These are phyloP conservation scores for Microplitis demolitor DNA, from an alignment of 1,140 invertebrate species.

Conservation along the genomic window DNA sequence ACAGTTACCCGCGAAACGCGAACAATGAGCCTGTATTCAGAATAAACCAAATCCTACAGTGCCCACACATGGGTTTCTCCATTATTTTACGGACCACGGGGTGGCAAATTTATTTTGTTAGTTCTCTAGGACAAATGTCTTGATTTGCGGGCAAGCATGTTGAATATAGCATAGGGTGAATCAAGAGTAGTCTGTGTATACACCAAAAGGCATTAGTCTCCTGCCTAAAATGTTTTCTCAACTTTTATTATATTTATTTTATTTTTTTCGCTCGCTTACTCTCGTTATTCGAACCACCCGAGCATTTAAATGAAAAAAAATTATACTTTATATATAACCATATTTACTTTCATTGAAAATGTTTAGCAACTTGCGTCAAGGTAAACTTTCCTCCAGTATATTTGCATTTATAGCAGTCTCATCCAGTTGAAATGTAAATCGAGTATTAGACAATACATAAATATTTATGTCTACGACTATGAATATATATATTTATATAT, in stretches of 20 bases:
- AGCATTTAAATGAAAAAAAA: background rate
- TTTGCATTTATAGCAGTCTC: too few species aligned
- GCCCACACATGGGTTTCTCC: background rate
- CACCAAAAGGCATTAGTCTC: slow-evolving; percentile 46
- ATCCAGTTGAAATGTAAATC: too few species aligned
- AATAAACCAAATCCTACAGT: too few species aligned
- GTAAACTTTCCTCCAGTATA: too few species aligned
- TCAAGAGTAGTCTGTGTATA: slow-evolving; percentile 41
- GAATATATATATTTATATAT: background rate
- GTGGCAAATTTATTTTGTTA: slow-evolving; percentile 47
- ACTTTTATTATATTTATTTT: slow-evolving; percentile 33
- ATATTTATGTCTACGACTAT: too few species aligned
- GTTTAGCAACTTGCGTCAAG: background rate
- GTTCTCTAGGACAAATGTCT: slow-evolving; percentile 49
- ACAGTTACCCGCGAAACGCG: too few species aligned
- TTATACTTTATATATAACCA: too few species aligned
- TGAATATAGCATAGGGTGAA: slow-evolving; percentile 28
- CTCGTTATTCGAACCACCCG: background rate
- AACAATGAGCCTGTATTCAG: too few species aligned
- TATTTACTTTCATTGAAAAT: too few species aligned
- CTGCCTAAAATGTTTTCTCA: slow-evolving; percentile 47
- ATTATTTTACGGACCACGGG: slow-evolving; percentile 24
- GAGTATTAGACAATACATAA: too few species aligned
- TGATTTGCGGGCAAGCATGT: slow-evolving; percentile 44
- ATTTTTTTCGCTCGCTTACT: slow-evolving; percentile 13